Conservation (phyloP, 1,140 invertebrate genomes). For the Homalodisca vitripennis region DNA sequence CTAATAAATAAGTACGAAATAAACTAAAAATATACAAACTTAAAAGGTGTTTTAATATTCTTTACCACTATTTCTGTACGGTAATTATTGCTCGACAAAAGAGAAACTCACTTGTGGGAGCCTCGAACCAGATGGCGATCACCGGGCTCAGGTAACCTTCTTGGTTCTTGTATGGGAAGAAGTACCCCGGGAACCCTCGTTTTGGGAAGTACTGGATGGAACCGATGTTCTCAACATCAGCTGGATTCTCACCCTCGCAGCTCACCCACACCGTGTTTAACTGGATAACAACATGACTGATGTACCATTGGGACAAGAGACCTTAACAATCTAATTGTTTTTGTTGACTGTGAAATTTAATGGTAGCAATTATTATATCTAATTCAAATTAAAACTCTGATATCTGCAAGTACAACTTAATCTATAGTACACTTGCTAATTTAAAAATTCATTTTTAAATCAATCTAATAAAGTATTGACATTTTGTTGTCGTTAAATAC, state of each 20-base stretch:
- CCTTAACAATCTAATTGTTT: no score
- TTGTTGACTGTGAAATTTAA: no score
- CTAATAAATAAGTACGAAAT: background rate
- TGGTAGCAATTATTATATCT: no score
- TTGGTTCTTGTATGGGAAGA: conserved; percentile 76
- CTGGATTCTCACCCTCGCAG: conserved; percentile 86
- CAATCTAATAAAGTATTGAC: no score
- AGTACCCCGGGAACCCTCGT: conserved; percentile 77
- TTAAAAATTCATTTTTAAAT: no score
- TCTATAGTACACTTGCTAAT: no score
- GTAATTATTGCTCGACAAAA: background rate
- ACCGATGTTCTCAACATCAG: conserved; percentile 86
- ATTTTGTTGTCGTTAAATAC: no score
- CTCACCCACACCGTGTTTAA: conserved; percentile 82
- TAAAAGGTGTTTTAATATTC: background rate
- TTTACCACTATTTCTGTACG: background rate
- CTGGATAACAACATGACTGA: no score
- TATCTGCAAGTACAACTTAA: no score
- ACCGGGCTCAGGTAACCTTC: conserved; percentile 85
- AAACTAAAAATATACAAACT: background rate
- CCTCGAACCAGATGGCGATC: conserved; percentile 79
- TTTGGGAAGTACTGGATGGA: conserved; percentile 69
- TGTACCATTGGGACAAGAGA: no score
- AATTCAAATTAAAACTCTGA: no score
- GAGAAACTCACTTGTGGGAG: conserved; percentile 67